Base-by-base conservation (phyloP, 2,888 invertebrate species). In the Cheilosia vulpina region DNA sequence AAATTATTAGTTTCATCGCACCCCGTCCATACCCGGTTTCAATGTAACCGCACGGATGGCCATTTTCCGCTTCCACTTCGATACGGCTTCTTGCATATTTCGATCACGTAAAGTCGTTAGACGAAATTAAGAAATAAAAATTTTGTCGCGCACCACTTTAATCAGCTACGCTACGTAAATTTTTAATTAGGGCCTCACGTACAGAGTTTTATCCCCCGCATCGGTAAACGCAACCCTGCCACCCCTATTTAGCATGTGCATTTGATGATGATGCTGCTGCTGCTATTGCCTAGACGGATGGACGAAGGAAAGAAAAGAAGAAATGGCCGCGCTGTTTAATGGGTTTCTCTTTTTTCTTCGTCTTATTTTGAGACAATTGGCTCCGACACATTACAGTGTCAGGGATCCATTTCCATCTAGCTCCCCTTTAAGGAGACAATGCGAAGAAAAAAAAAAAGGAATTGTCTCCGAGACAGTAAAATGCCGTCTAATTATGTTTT, bases 31-130 rank as follows among this genome's bases (percentile, higher is more conserved):
- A 43, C 9, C 57, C 34, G 11, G 7, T 3, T 9, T 11, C 17
- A 45, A 31, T 47, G 24, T 45, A 60, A 21, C 52, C 66, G 38
- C 38, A 72, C 47, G 15, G 58, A 41, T 21, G 47, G 78, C 65
- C 66, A 47, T 66, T 79, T 73, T 83, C 57, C 58, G 58, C 41
- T 21, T 41, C 4, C 15, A 31, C n/a, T 58, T 43, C 60, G 50
- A 66, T 68, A 76, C 76, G 76, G 55, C 66, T 66, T 52, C 76
- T 85, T 85, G 81, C 76, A 77, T 85, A 85, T 85, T 85, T 85
- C 81, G 85, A 85, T 85, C 85, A 85, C 85, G 85, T 85, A 85
- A 85, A 81, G 85, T 85, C 85, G 85, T 85, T 85, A 85, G 81
- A 81, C 77, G 85, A 85, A 85, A 85, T 85, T 85, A 85, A 85